Evolutionary conservation across 1,140 invertebrate species (phyloP).

Genomic region (Propsilocerus akamusi): DNA sequence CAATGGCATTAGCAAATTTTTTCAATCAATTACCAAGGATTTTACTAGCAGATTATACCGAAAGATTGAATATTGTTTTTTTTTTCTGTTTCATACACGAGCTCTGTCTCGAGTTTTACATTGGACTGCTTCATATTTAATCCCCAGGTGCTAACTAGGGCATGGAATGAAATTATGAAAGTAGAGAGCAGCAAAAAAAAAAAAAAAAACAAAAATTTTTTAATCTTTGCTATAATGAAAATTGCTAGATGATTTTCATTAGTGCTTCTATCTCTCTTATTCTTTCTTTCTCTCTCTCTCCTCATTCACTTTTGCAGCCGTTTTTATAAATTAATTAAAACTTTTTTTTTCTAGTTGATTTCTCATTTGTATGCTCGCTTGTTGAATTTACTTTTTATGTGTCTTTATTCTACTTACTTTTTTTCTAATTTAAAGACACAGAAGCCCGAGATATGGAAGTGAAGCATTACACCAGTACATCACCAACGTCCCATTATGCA

Average conservation of each 20-base stretch:
- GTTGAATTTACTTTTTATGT: background rate
- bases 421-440: background rate
- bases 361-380: background rate
- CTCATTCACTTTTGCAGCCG: too few relatives aligned
- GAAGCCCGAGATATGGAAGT: background rate
- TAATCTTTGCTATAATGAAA: background rate
- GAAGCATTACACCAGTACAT: background rate
- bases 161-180: too few relatives aligned
- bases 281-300: background rate
- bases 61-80: too few relatives aligned
- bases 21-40: too few relatives aligned
- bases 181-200: too few relatives aligned
- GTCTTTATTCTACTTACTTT: background rate
- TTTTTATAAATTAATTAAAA: background rate
- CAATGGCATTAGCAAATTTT: too few relatives aligned
- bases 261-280: background rate
- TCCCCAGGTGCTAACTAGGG: too few relatives aligned
- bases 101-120: too few relatives aligned
- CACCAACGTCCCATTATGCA: background rate
- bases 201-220: too few relatives aligned
- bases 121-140: too few relatives aligned
- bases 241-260: slow-evolving; percentile 1
- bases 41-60: too few relatives aligned
- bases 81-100: too few relatives aligned
- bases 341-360: background rate